Conservation (phyloP, 2,113 vertebrate species). For the Heterotis niloticus region DNA sequence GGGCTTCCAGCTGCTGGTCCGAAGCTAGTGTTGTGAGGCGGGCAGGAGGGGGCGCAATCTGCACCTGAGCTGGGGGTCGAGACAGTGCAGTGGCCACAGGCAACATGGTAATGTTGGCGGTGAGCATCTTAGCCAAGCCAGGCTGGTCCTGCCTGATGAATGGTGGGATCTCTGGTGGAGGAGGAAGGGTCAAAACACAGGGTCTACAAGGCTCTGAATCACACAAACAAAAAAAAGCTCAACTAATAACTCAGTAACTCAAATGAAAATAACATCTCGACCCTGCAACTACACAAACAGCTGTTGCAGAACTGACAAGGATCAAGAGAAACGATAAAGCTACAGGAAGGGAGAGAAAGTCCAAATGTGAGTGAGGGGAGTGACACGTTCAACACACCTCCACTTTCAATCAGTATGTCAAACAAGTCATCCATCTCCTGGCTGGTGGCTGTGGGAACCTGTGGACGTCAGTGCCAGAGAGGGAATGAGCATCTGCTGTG, state of each 20-base stretch:
- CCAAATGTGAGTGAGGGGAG: not conserved
- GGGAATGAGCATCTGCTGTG: not conserved
- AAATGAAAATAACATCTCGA: no score
- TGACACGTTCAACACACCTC: conserved; percentile 66
- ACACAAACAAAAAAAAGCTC: not conserved
- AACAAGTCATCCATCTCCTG: conserved; percentile 99
- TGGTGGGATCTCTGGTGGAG: conserved; percentile 80
- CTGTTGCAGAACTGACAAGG: not conserved
- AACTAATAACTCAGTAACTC: no score
- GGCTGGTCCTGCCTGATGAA: conserved; percentile 80
- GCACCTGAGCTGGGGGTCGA: conserved; percentile 82
- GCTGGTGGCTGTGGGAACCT: conserved; percentile 83
- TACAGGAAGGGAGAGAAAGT: not conserved
- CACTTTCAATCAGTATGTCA: conserved; percentile 95
- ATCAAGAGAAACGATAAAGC: not conserved
- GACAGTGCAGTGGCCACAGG: conserved; percentile 83
- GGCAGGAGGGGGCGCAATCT: conserved; percentile 73
- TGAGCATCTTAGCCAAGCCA: conserved; percentile 76
- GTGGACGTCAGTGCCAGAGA: conserved; percentile 21
- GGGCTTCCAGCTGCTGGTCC: conserved; percentile 90
- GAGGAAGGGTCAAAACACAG: not conserved
- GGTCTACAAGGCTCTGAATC: not conserved
- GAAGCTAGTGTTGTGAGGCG: conserved; percentile 70
- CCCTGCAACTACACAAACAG: not conserved
- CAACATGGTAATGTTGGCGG: conserved; percentile 85